Conservation (phyloP, 2,888 invertebrate genomes). For the Melinaea menophilus region DNA sequence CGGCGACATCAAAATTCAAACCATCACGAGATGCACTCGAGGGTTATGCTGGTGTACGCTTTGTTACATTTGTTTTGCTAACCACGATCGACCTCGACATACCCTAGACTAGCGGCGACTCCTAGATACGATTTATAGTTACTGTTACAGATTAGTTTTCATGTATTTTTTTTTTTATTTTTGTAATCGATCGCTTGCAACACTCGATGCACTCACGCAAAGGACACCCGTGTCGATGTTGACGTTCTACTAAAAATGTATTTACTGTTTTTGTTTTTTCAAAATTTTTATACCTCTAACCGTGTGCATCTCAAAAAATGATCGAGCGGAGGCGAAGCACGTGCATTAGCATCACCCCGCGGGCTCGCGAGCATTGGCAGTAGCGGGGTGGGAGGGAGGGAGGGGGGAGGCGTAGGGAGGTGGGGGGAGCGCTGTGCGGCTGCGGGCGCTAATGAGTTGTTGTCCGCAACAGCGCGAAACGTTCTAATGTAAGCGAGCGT, state of each 20-base stretch:
- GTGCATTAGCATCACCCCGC: conserved; percentile 29
- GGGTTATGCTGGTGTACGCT: conserved; percentile 52
- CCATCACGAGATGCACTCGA: conserved; percentile 25
- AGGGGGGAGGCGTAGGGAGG: conserved; percentile 18
- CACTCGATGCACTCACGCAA: too few relatives aligned
- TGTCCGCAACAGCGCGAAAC: conserved; percentile 67
- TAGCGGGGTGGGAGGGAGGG: conserved; percentile 7
- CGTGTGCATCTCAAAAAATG: not conserved
- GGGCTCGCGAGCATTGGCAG: conserved; percentile 16
- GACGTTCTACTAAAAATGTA: too few relatives aligned
- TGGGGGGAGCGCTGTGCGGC: conserved; percentile 30
- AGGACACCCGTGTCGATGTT: too few relatives aligned
- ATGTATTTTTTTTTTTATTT: too few relatives aligned
- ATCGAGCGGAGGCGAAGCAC: conserved; percentile 7
- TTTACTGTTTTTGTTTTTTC: conserved; percentile 5
- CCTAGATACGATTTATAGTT: too few relatives aligned
- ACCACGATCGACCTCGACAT: conserved; percentile 27
- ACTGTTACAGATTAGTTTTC: too few relatives aligned
- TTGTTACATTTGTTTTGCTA: conserved; percentile 31
- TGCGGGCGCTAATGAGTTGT: conserved; percentile 42
- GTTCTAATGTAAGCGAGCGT: conserved; percentile 57
- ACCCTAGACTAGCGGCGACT: conserved; percentile 6
- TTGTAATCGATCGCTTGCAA: too few relatives aligned
- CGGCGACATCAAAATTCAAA: conserved; percentile 22
- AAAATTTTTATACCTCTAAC: conserved; percentile 7